Evolutionary conservation across 2,113 vertebrate genomes (phyloP), one percentile per base, ranked within the genome.

Genomic region (Antigone vipio): DNA sequence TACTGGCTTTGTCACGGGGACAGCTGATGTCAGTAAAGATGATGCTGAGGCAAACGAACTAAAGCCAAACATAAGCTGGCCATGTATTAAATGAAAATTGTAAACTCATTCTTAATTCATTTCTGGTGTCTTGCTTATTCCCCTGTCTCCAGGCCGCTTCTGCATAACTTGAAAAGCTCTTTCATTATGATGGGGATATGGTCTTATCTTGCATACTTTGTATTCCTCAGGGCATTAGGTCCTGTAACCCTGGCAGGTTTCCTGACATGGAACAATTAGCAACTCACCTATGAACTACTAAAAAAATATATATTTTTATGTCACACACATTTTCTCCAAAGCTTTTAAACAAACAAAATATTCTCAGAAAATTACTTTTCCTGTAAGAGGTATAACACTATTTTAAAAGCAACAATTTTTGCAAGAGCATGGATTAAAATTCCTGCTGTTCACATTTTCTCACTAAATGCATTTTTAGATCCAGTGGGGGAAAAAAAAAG

Each of bases 21-120:
- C 99, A 94, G 98, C 99, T 75, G 99, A 98, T 11, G 98, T 99
- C 81, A 99, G 98, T 35, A 98, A 99, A 6, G 99, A 98, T 80
- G 98, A 99, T 95, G 88, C 94, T 15, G 85, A 97, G 60, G 94
- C 95, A 90, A 98, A 97, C 91, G 98, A 98, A 89, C 92, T 96
- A 47, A 96, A 95, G 50, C 90, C 94, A 85, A 95, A 95, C 59
- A 85, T 44, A 78, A 96, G 97, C 80, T 97, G 97, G 96, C 80
- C 59, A 50, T 10, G 77, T 83, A 42, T 68, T 30, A 52, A 71
- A 68, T 55, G 35, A 58, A 60, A 71, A 66, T 34, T 45, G 42
- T 64, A 66, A 75, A 40, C 64, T 92, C 69, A 13, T 50, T 35
- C 58, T 78, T 71, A 24, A 24, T 6, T 81, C 40, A 53, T 79